Base-by-base conservation (phyloP, 2,888 invertebrate species). In the Chalcis sispes region DNA sequence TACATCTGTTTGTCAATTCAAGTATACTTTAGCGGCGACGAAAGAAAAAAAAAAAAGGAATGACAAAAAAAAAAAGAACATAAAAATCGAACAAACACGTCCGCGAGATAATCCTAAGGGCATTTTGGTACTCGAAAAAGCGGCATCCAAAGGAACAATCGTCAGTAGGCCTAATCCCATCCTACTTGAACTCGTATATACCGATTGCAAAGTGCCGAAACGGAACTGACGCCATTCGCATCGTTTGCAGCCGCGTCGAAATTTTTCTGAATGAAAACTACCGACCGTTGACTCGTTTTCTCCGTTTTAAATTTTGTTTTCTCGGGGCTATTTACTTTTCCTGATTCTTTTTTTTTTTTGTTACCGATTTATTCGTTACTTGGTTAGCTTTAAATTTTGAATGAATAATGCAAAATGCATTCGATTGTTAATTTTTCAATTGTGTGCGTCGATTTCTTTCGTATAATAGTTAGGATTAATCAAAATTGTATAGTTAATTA, bases 181-280 rank as follows among this genome's bases (percentile, higher is more conserved):
- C 64, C 67, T 62, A 70, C 75, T 75, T 75, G 70, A 59, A 58
- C 64, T 56, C 46, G 62, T 64, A 59, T 50, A 42, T n/a, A 20
- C 42, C 23, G 52, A n/a, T 46, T n/a, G 59, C 29, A 73, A 72
- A 56, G 66, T 80, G 81, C 79, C 79, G 80, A 78, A 80, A 81
- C 81, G 75, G 81, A 80, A 81, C 83, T 81, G 83, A 85, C 82
- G 84, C 82, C 79, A 83, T 82, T 81, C 82, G 81, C 80, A 77
- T 77, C 76, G n/a, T 1, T 23, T 15, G 29, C n/a, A 7, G 79
- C 80, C 81, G 81, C 81, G 79, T 23, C 40, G 56, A 62, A 61
- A 74, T 13, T 62, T 74, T 66, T 56, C 81, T 83, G 82, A 84
- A 84, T 85, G 84, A 82, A 83, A 79, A 80, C 79, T 79, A 81